Evolutionary conservation across 2,888 invertebrate species (phyloP), one percentile per base, ranked within the genome.

Genomic region (Heterodera filipjevi): DNA sequence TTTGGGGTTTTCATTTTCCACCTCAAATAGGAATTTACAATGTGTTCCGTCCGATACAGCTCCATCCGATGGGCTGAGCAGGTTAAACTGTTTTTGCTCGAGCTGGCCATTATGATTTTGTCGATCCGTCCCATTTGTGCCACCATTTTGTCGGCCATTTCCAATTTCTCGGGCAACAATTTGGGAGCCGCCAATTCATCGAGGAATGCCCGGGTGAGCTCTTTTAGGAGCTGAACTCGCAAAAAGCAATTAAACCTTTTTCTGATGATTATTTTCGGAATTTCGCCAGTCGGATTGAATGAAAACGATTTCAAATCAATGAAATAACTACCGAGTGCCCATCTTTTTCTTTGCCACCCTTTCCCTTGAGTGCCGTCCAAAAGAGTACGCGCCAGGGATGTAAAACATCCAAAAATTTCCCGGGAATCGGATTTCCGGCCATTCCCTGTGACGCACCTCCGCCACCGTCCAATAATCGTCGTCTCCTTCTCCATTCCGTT

Each of bases 1-100:
- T 66, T 27, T 22, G 12, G n/a, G 19, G 22, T 22, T 5, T 6
- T 5, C 16, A 82, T 19, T 22, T 5, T 6, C 14, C 16, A 82
- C 82, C 82, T 74, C 10, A 86, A 35, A 76, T 86, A 86, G 46
- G 85, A 84, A 53, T 86, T 86, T 14, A 85, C 83, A 33, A 86
- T 68, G 72, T 83, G 86, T 39, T 81, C 78, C 66, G 85, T 81
- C 8, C 86, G 77, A n/a, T 83, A 82, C 39, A 87, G 76, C 73
- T 86, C 86, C 81, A 84, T 81, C 44, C 83, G 82, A 74, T 85
- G 85, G 44, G 82, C 66, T 3, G 84, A 82, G 33, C 82, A 82
- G 27, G 79, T 77, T 64, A 85, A 66, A 46, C 80, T 77, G 10
- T 59, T 74, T 80, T 84, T 78, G 64, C 79, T 80, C 59, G 79